Percentiles rank a stretch among this genome's conserved stretches.
Conservation (phyloP, 2,113 vertebrate genomes). For the Lycocorax pyrrhopterus region DNA sequence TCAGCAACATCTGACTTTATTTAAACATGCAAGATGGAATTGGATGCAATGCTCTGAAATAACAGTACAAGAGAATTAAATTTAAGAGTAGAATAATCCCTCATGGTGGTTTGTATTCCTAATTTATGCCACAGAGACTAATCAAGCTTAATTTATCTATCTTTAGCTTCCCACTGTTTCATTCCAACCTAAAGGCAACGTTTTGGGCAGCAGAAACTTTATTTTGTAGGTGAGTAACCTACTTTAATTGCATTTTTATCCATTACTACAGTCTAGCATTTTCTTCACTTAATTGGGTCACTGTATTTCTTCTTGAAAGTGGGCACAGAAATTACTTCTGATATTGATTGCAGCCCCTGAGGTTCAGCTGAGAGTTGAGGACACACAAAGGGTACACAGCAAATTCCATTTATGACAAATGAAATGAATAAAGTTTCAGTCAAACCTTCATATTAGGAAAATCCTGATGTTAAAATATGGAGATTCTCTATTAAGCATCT, state of each 20-base stretch:
- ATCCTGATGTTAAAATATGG: neutral
- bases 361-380: slow-evolving; percentile 4
- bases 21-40: slow-evolving; percentile 38
- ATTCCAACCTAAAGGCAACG: slow-evolving; percentile 31
- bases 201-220: slow-evolving; percentile 38
- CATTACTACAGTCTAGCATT: neutral
- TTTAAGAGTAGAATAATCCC: slow-evolving; percentile 40
- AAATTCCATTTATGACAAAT: neutral
- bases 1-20: slow-evolving; percentile 32
- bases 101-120: slow-evolving; percentile 5
- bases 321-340: slow-evolving; percentile 39
- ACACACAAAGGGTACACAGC: neutral
- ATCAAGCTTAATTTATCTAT: slow-evolving; percentile 51
- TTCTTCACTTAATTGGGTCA: slow-evolving; percentile 54
- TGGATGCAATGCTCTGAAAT: neutral
- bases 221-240: slow-evolving; percentile 53
- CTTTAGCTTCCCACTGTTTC: slow-evolving; percentile 34
- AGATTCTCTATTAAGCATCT: neutral
- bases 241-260: slow-evolving; percentile 33
- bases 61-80: slow-evolving; percentile 20
- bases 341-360: slow-evolving; percentile 37
- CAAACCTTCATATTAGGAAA: neutral
- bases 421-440: neutral
- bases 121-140: slow-evolving; percentile 51
- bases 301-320: slow-evolving; percentile 15